Evolutionary conservation across 2,797 vertebrate species (phyloP).

Genomic region (Crotalus adamanteus): DNA sequence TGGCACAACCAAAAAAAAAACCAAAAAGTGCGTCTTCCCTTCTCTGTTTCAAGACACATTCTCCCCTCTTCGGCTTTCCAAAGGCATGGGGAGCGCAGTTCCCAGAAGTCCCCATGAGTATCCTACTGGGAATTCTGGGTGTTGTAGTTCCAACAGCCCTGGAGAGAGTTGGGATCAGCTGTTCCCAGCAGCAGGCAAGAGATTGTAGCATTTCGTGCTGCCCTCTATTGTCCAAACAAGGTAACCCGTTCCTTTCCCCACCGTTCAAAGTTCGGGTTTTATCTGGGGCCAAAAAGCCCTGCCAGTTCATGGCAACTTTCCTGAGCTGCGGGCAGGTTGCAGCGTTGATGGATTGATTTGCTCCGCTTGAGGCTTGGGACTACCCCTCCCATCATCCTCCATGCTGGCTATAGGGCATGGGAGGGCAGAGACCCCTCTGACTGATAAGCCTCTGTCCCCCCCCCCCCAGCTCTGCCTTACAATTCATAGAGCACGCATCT

Average conservation of each 20-base stretch:
- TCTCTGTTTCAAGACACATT: background rate
- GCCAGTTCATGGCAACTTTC: background rate
- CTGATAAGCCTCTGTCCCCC: background rate
- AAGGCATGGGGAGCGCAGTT: background rate
- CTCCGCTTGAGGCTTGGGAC: background rate
- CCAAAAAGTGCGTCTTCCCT: background rate
- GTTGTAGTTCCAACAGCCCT: background rate
- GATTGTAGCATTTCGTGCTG: background rate
- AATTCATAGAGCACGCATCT: rapidly evolving
- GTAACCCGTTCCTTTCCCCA: background rate
- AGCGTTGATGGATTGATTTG: background rate
- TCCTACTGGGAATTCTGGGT: background rate
- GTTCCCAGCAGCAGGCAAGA: background rate
- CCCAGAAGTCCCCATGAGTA: background rate
- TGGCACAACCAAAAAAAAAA: background rate
- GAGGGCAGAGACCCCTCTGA: background rate
- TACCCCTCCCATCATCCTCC: background rate
- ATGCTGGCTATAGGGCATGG: background rate
- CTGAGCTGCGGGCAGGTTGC: too few relatives aligned
- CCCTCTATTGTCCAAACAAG: background rate
- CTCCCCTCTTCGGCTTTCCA: background rate
- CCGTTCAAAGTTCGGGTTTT: background rate
- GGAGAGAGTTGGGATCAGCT: background rate
- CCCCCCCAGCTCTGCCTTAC: background rate
- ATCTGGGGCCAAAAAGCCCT: background rate